A percentile compares a stretch with the other conserved stretches of the same genome.
Conservation (phyloP, 2,888 invertebrate genomes). For the Zygaena filipendulae region DNA sequence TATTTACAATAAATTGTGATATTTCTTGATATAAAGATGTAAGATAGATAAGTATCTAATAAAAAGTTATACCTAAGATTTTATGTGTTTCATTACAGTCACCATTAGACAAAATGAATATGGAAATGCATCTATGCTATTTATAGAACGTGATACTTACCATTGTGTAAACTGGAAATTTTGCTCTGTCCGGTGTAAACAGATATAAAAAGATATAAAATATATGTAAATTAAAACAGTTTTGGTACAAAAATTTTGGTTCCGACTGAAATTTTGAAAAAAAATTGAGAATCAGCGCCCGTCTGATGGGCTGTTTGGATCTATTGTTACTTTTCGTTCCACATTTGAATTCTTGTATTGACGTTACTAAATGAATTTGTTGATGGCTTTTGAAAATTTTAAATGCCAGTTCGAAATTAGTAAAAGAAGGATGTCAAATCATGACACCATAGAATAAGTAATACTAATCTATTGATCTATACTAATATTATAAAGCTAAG, state of each 20-base stretch:
- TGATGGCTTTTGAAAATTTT: no score
- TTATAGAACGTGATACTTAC: no score
- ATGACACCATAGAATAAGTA: no score
- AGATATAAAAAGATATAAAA: conserved; percentile 37
- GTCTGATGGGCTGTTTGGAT: conserved; percentile 41
- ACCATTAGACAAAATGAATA: no score
- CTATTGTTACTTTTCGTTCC: conserved; percentile 40
- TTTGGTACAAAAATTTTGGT: conserved; percentile 44
- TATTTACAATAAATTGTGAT: not conserved
- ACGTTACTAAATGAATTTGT: not conserved
- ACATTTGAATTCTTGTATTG: conserved; percentile 26
- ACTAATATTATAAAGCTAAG: no score
- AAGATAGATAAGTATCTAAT: no score
- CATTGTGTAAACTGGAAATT: conserved; percentile 53
- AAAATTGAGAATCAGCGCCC: conserved; percentile 46
- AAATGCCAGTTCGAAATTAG: no score
- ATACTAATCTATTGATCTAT: no score
- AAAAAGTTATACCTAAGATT: no score
- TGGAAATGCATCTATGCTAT: no score
- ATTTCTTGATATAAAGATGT: not conserved
- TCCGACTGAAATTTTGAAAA: conserved; percentile 53
- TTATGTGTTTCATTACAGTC: no score
- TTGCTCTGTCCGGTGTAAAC: conserved; percentile 32
- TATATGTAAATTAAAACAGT: conserved; percentile 34
- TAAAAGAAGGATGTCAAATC: no score